Evolutionary conservation across 2,797 vertebrate genomes (phyloP).

Genomic region (Amblyopsis hoosieri): DNA sequence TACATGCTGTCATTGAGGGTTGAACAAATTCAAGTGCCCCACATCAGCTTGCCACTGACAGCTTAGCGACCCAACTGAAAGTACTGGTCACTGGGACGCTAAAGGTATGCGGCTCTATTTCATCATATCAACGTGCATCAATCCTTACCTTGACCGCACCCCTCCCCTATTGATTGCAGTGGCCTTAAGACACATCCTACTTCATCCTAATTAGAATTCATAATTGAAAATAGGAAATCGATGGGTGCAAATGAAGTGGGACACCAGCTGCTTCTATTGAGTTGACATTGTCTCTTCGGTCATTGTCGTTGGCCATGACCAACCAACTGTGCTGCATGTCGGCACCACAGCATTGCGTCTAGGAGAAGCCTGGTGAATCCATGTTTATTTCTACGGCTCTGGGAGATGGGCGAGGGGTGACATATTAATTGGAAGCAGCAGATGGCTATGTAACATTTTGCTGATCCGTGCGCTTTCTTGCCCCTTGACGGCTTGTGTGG

Average conservation of each 20-base stretch:
- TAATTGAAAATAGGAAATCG: conserved; percentile 99
- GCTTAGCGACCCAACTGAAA: neutral
- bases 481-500: conserved; percentile 69
- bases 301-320: conserved; percentile 60
- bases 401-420: conserved; percentile 58
- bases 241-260: conserved; percentile 91
- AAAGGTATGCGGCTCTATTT: conserved; percentile 19
- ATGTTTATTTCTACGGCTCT: too few relatives aligned
- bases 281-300: conserved; percentile 83
- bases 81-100: conserved; percentile 14
- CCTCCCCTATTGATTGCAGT: conserved; percentile 81
- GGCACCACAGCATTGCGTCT: conserved; percentile 25
- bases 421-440: conserved; percentile 81
- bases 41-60: too few relatives aligned
- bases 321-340: conserved; percentile 30
- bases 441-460: conserved; percentile 79
- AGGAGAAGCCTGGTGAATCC: conserved; percentile 42
- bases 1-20: too few relatives aligned
- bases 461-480: conserved; percentile 77
- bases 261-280: conserved; percentile 83
- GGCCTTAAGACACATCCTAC: conserved; percentile 86
- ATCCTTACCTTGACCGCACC: conserved; percentile 76
- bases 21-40: too few relatives aligned
- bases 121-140: conserved; percentile 77
- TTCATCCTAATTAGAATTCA: conserved; percentile 99